These are phyloP conservation scores for Chrysolina americana DNA, from an alignment of 2,888 invertebrate species.

Conservation along the genomic window DNA sequence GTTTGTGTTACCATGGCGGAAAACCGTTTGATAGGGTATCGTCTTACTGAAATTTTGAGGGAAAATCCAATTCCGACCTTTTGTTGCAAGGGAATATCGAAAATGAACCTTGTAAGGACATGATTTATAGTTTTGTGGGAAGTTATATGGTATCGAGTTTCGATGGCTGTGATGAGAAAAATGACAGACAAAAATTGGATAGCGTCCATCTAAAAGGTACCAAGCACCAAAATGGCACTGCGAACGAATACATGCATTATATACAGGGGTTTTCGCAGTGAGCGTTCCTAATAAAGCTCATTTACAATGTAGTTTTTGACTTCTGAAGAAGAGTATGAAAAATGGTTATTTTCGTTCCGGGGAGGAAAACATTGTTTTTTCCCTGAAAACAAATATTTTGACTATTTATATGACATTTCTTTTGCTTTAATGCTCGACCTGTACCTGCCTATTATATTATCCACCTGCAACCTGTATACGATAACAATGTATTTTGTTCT, in stretches of 20 bases:
- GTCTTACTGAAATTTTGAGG: constrained; percentile 14
- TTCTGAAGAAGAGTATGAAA: no score
- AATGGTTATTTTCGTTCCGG: no score
- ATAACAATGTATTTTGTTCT: constrained; percentile 20
- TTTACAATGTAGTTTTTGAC: no score
- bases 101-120: background rate
- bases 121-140: constrained; percentile 28
- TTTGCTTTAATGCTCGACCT: no score
- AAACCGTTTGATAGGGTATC: constrained; percentile 31
- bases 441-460: background rate
- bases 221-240: background rate
- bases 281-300: no score
- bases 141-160: constrained; percentile 3
- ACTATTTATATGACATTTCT: no score
- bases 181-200: background rate
- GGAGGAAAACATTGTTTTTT: no score
- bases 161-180: background rate
- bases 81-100: constrained; percentile 32
- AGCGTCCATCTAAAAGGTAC: background rate
- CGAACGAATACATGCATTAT: background rate
- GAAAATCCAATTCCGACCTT: constrained; percentile 34
- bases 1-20: constrained; percentile 33
- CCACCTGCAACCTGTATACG: constrained; percentile 5
- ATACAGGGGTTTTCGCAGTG: no score
- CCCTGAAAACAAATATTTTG: no score